phyloP scores from a whole-genome alignment of 92 coral and sea anemone species.

The Meandrina meandrites region DNA sequence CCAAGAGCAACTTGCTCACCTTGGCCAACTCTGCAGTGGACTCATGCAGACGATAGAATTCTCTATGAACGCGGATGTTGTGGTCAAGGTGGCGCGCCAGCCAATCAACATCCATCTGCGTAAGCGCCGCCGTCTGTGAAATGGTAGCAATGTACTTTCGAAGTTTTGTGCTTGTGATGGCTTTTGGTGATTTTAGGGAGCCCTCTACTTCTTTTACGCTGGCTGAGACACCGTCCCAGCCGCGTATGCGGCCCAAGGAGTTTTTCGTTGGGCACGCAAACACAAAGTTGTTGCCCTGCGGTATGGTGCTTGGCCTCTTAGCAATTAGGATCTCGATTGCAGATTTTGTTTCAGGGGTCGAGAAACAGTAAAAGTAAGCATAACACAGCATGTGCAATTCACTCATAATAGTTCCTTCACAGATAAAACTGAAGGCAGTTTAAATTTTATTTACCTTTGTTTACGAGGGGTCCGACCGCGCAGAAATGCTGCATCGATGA shows the following conservation, averaged over 20 bases:
- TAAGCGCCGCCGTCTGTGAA: neutral
- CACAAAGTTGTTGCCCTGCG: conserved; percentile 29
- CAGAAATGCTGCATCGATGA: no score
- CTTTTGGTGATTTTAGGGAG: conserved; percentile 36
- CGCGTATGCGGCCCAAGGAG: conserved; percentile 36
- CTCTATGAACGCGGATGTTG: conserved; percentile 1
- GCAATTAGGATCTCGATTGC: conserved; percentile 23
- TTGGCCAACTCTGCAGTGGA: conserved; percentile 57
- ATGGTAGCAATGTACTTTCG: conserved; percentile 43
- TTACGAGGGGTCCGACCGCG: no score
- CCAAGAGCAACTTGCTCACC: conserved; percentile 46
- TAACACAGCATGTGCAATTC: no score
- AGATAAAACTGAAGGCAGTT: no score
- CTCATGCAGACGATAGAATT: conserved; percentile 46
- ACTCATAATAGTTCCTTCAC: no score
- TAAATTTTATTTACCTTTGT: no score
- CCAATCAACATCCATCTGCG: conserved; percentile 8
- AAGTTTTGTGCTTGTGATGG: conserved; percentile 55
- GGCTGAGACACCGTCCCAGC: conserved; percentile 27
- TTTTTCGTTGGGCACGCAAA: conserved; percentile 39
- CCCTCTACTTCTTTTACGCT: conserved; percentile 21
- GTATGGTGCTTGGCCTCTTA: conserved; percentile 23
- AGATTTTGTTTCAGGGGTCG: conserved; percentile 21
- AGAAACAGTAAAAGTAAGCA: no score
- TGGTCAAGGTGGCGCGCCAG: neutral